Base-by-base conservation (phyloP, 2,113 vertebrate genomes). In the Gavialis gangeticus region DNA sequence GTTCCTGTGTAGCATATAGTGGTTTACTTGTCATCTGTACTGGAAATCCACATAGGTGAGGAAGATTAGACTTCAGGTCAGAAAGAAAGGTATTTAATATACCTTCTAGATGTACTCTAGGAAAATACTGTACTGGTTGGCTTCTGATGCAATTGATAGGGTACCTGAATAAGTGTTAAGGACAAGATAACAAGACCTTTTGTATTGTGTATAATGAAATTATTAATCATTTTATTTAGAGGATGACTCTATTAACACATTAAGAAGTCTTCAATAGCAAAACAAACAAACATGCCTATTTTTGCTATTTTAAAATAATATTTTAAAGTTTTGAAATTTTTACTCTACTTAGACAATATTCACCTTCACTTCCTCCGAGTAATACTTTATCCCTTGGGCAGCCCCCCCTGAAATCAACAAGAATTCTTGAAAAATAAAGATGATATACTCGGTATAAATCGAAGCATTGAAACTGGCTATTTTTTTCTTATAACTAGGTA, bases 101-200 rank as follows among this genome's bases (percentile, higher is more conserved):
- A 76, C 81, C 96, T 98, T 98, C 98, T 92, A 97, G 97, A 95
- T 98, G 96, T 66, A 94, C 96, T 85, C 97, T 96, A 12, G 98
- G 98, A 84, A 98, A 99, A 92, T 98, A 98, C 94, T 99, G 98
- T 24, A 98, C 75, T 4, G 98, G 98, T 93, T 98, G 98, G 96
- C 98, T 99, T 96, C 99, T 98, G 92, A 99, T 95, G 86, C 99
- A 99, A 93, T 96, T 98, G 92, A 99, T 95, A 71, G 99, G 99
- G 84, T 99, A 99, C 10, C 96, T 98, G 95, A 81, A 4, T 81
- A 46, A 76, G 25, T 10, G 90, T 95, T 98, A 96, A 98, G 91
- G 96, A 64, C 76, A 12, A 86, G 17, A 3, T n/a, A 59, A 83
- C 75, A 58, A 56, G 15, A 59, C 77, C 80, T 64, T 84, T 69